Conservation (phyloP, 2,113 vertebrate species). For the Ammodytes dubius region DNA sequence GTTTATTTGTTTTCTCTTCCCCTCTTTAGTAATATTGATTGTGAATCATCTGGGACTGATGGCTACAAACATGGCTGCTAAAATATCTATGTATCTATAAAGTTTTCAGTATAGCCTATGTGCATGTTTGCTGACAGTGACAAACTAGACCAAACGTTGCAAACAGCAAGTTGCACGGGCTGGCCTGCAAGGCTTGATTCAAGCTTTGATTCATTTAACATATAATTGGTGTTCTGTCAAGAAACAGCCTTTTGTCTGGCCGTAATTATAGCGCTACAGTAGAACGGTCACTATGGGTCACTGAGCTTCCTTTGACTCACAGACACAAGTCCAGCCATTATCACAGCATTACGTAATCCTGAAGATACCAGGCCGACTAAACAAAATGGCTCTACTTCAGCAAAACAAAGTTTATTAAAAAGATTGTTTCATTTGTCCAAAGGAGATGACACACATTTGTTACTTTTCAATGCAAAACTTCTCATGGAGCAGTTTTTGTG, state of each 20-base stretch:
- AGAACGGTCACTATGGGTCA: slow-evolving; percentile 27
- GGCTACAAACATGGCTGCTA: neutral
- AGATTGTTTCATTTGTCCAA: slow-evolving; percentile 11
- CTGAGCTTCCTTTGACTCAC: slow-evolving; percentile 17
- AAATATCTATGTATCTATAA: slow-evolving; percentile 14
- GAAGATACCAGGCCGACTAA: slow-evolving; percentile 23
- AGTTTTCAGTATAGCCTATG: neutral
- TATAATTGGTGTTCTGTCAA: slow-evolving; percentile 38
- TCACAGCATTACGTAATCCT: slow-evolving; percentile 47
- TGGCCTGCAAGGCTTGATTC: slow-evolving; percentile 4
- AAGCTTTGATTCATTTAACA: slow-evolving; percentile 32
- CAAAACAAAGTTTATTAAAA: neutral
- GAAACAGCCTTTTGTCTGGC: slow-evolving; percentile 28
- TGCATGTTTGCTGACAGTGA: slow-evolving; percentile 26
- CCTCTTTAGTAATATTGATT: slow-evolving; percentile 27
- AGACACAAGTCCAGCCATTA: slow-evolving; percentile 38
- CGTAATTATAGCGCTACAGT: slow-evolving; percentile 38
- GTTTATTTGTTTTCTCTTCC: neutral
- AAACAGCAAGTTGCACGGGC: neutral
- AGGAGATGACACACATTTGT: slow-evolving; percentile 11
- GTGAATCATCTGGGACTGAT: slow-evolving; percentile 26
- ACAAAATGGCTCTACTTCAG: slow-evolving; percentile 22
- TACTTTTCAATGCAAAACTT: slow-evolving; percentile 22
- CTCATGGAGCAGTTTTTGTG: slow-evolving; percentile 4
- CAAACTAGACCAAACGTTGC: neutral